Evolutionary conservation across 2,113 vertebrate genomes (phyloP), one percentile per base, ranked within the genome.

Genomic region (Microcebus ravelobensis): DNA sequence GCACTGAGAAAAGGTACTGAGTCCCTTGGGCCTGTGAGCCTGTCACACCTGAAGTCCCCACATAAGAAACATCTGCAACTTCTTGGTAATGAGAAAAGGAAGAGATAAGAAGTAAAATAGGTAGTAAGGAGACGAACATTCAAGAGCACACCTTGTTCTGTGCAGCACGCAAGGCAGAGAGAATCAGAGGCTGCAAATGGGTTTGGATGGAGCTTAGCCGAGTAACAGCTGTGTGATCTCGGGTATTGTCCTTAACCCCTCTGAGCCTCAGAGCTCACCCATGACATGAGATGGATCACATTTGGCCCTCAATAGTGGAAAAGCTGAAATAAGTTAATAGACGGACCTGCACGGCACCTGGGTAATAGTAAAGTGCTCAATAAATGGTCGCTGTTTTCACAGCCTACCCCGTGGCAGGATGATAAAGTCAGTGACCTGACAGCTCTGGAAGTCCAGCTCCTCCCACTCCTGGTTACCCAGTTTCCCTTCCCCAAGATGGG

Each of bases 41-140:
- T 95, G 42, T 83, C 68, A 87, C 73, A 74, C 63, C 67, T 20
- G 27, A 57, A 92, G 65, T 31, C 63, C 81, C 55, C n/a, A 2
- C 4, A 21, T n/a, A 42, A 90, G 70, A 94, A 87, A 83, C 0
- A 1, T 39, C 61, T 86, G 73, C 50, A 91, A 57, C 79, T 70
- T 39, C 89, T 74, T 34, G 27, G 36, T 83, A 95, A 93, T 45
- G 34, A 91, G 82, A 87, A 48, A 17, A 74, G 67, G 20, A 89
- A 89, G 79, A 89, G 27, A 50, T 20, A 61, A 67, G 31, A 61
- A 39, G 29, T 79, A 74, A 88, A 76, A 65, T 34, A 25, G 48
- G 14, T 25, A 65, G 65, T 39, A 5, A 57, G 68, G 55, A 48
- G 12, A 85, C 2, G 52, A 42, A 63, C 36, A 74, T 20, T n/a